Percentiles rank a stretch among this genome's conserved stretches.
These are phyloP conservation scores for Campoplex capitator DNA, from an alignment of 2,888 invertebrate genomes.

Conservation along the genomic window DNA sequence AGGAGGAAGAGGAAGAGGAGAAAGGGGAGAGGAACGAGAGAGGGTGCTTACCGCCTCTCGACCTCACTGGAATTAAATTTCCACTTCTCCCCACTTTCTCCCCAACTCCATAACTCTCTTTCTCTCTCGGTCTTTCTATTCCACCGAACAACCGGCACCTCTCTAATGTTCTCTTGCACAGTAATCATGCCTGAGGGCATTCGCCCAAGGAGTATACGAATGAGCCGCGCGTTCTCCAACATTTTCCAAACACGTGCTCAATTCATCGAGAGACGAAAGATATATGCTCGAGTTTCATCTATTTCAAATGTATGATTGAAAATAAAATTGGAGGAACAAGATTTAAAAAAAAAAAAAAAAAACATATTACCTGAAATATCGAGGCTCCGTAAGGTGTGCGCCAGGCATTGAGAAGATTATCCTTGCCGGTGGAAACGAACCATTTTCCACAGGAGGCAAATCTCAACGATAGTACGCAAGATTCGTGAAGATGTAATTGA, in stretches of 20 bases:
- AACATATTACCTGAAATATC: conserved; percentile 92
- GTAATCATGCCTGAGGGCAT: conserved; percentile 41
- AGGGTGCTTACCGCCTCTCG: conserved; percentile 65
- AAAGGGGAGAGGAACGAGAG: conserved; percentile 59
- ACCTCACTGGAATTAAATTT: conserved; percentile 68
- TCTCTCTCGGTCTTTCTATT: background rate
- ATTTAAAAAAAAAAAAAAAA: too few relatives aligned
- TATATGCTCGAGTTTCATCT: conserved; percentile 37
- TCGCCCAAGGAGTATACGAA: conserved; percentile 19
- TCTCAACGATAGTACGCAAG: conserved; percentile 96
- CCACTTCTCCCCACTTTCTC: conserved; percentile 24
- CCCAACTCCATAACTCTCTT: background rate
- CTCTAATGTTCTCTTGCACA: conserved; percentile 33
- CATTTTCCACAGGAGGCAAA: conserved; percentile 98
- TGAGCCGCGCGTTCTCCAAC: conserved; percentile 23
- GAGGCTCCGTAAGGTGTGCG: conserved; percentile 97
- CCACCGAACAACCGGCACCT: conserved; percentile 4
- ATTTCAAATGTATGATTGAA: background rate
- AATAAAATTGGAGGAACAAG: too few relatives aligned
- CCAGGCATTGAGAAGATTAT: conserved; percentile 97
- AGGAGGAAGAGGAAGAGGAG: conserved; percentile 61
- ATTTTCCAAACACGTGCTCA: conserved; percentile 57
- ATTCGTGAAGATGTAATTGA: conserved; percentile 97
- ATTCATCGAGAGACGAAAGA: conserved; percentile 50
- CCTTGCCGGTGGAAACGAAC: conserved; percentile 98